These are phyloP conservation scores for Rhombomys opimus DNA, from an alignment of 2,113 vertebrate genomes.

Conservation along the genomic window DNA sequence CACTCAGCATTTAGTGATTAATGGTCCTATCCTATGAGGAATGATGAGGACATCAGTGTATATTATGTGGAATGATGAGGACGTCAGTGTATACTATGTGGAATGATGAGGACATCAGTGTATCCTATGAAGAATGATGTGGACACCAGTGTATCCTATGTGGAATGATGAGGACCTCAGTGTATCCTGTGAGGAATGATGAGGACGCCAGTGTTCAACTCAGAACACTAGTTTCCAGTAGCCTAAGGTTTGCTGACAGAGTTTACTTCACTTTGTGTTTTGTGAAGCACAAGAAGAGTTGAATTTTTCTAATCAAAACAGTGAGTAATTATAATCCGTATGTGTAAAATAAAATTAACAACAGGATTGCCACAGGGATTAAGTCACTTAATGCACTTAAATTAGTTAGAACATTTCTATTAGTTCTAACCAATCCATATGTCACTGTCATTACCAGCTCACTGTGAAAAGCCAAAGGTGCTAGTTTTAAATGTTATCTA, in stretches of 20 bases:
- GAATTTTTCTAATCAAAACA: background rate
- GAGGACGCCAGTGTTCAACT: background rate
- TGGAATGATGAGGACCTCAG: too few relatives aligned
- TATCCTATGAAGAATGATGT: too few relatives aligned
- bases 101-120: too few relatives aligned
- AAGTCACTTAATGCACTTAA: conserved; percentile 34
- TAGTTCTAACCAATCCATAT: background rate
- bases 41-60: background rate
- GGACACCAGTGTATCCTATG: too few relatives aligned
- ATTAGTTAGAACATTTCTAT: conserved; percentile 22
- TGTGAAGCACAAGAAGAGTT: conserved; percentile 1
- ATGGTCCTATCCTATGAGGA: background rate
- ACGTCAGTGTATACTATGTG: too few relatives aligned
- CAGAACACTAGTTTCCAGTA: background rate
- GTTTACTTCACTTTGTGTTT: background rate
- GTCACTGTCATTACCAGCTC: conserved; percentile 8
- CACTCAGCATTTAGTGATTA: background rate
- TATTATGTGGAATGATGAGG: too few relatives aligned
- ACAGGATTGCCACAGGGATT: background rate
- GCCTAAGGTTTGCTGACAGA: background rate
- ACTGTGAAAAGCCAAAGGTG: background rate
- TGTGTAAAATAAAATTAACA: conserved; percentile 41
- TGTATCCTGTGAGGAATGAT: background rate
- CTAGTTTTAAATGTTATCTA: conserved; percentile 37
- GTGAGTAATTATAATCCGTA: conserved; percentile 25